phyloP scores from a whole-genome alignment of 2,797 vertebrate species.

The Mus caroli region DNA sequence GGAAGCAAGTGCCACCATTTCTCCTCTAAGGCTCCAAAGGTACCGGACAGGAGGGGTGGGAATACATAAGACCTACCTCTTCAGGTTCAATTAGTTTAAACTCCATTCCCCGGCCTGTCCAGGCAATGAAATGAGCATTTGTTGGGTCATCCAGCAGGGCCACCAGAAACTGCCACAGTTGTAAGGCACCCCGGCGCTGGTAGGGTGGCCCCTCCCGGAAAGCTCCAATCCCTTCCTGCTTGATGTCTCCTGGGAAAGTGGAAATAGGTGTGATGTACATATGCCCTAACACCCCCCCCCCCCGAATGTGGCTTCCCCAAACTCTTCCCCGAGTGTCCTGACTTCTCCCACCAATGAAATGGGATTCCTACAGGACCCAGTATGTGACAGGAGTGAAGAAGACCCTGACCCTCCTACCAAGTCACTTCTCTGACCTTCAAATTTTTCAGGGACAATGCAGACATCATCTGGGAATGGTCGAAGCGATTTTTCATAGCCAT shows the following conservation, averaged over 20 bases:
- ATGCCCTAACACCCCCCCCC: background rate
- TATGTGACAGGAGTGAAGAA: background rate
- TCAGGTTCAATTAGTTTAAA: slow-evolving; percentile 99
- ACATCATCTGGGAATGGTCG: slow-evolving; percentile 91
- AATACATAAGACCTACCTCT: slow-evolving; percentile 90
- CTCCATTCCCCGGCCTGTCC: slow-evolving; percentile 99
- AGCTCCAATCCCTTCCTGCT: slow-evolving; percentile 92
- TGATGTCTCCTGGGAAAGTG: slow-evolving; percentile 92
- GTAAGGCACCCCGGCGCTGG: slow-evolving; percentile 97
- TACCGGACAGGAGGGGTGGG: background rate
- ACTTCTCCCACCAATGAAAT: background rate
- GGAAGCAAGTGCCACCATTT: background rate
- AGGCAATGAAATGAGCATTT: slow-evolving; percentile 97
- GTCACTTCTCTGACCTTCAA: slow-evolving; percentile 93
- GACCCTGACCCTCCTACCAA: background rate
- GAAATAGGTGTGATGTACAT: background rate
- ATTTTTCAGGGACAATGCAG: slow-evolving; percentile 97
- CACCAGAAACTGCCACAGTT: slow-evolving; percentile 98
- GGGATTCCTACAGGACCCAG: background rate
- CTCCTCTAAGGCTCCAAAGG: background rate
- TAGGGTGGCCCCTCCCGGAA: slow-evolving; percentile 96
- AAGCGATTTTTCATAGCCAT: slow-evolving; percentile 93
- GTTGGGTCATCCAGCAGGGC: slow-evolving; percentile 96
- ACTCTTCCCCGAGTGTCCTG: background rate
- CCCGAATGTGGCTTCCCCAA: background rate